phyloP scores from a whole-genome alignment of 2,113 vertebrate species.

The Onychostoma macrolepis region DNA sequence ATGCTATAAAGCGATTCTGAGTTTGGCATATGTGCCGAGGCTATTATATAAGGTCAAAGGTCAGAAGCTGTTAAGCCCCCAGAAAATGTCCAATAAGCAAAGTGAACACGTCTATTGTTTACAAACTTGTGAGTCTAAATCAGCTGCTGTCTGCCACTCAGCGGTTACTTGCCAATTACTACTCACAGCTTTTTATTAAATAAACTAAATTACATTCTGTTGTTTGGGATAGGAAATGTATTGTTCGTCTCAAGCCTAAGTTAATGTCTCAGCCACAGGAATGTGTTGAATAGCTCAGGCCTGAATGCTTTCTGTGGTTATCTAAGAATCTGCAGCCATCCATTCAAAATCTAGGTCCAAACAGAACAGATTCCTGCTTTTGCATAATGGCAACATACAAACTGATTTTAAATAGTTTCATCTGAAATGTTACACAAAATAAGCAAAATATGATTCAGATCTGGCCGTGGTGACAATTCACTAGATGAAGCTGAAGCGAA shows the following conservation, averaged over 20 bases:
- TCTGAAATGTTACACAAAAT: not conserved
- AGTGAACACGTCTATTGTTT: not conserved
- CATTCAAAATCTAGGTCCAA: not conserved
- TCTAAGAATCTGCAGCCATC: not conserved
- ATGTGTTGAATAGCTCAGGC: not conserved
- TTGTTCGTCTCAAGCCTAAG: not conserved
- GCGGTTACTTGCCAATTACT: not conserved
- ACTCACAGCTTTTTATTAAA: constrained; percentile 4
- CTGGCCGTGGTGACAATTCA: not conserved
- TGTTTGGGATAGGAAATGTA: not conserved
- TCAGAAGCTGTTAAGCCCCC: too few species aligned
- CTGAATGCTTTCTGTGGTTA: not conserved
- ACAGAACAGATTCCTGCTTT: not conserved
- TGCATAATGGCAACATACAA: not conserved
- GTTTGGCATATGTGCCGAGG: not conserved
- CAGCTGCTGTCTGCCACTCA: not conserved
- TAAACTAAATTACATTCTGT: not conserved
- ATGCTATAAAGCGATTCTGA: too few species aligned
- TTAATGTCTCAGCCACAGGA: not conserved
- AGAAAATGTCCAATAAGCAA: not conserved
- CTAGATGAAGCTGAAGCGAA: not conserved
- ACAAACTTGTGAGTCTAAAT: not conserved
- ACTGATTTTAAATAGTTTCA: not conserved
- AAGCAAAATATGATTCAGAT: too few species aligned
- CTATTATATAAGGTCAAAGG: not conserved